Evolutionary conservation across 2,888 invertebrate species (phyloP).

Genomic region (Eupeodes luniger): DNA sequence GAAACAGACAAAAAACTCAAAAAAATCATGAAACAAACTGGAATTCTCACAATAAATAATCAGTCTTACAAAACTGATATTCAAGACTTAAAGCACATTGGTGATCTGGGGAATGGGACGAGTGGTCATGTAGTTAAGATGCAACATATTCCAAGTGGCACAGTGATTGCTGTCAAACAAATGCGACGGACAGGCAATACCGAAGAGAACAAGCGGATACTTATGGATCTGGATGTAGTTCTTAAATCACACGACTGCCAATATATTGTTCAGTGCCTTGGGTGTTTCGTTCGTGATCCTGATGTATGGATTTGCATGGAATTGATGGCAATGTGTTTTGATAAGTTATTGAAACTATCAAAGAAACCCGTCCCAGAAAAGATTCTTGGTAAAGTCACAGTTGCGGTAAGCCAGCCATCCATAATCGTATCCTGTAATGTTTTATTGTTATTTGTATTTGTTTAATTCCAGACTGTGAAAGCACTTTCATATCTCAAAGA

Average conservation of each 20-base stretch:
- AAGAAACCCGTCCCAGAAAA: slow-evolving; percentile 96
- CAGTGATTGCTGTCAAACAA: slow-evolving; percentile 98
- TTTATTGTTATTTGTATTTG: slow-evolving; percentile 71
- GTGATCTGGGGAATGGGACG: slow-evolving; percentile 96
- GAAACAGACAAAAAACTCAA: slow-evolving; percentile 93
- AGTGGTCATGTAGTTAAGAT: slow-evolving; percentile 99
- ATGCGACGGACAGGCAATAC: slow-evolving; percentile 98
- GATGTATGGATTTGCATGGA: slow-evolving; percentile 99
- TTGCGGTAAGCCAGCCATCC: slow-evolving; percentile 89
- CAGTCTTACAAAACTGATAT: slow-evolving; percentile 91
- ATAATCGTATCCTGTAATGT: slow-evolving; percentile 3
- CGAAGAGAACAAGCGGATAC: slow-evolving; percentile 98
- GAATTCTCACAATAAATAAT: slow-evolving; percentile 93
- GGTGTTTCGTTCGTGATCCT: slow-evolving; percentile 98
- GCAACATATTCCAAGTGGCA: slow-evolving; percentile 93
- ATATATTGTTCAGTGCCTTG: slow-evolving; percentile 98
- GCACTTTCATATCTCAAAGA: slow-evolving; percentile 99
- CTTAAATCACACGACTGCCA: slow-evolving; percentile 98
- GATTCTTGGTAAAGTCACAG: slow-evolving; percentile 98
- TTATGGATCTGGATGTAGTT: slow-evolving; percentile 99
- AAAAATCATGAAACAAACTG: slow-evolving; percentile 97
- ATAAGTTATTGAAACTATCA: slow-evolving; percentile 95
- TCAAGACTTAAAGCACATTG: slow-evolving; percentile 92
- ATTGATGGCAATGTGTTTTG: slow-evolving; percentile 99
- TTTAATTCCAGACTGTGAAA: slow-evolving; percentile 91